Conservation (phyloP, 2,797 vertebrate species). For the Chelon auratus region DNA sequence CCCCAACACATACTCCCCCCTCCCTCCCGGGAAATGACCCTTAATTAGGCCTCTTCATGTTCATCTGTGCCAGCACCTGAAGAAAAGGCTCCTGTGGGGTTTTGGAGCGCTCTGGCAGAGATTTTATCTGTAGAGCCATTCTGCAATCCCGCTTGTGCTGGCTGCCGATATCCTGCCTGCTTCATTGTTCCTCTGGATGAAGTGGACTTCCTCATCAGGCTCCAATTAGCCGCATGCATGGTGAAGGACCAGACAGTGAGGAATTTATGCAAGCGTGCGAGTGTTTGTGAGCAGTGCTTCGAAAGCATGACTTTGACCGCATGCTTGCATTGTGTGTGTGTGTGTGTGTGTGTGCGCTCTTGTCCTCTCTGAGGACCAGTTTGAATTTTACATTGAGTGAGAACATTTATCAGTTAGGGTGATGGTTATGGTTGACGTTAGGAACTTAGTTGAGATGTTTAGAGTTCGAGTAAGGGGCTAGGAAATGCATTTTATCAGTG, state of each 20-base stretch:
- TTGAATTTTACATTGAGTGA: too few relatives aligned
- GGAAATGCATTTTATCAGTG: too few relatives aligned
- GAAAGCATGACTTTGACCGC: too few relatives aligned
- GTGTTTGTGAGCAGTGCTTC: not conserved
- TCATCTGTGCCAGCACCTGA: conserved; percentile 63
- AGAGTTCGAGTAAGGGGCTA: too few relatives aligned
- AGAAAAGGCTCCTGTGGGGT: conserved; percentile 61
- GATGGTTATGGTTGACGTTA: too few relatives aligned
- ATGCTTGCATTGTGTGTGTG: not conserved
- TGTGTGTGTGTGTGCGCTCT: not conserved
- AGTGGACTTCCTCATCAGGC: conserved; percentile 61
- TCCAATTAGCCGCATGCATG: conserved; percentile 59
- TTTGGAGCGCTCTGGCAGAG: conserved; percentile 43
- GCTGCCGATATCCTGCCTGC: conserved; percentile 49
- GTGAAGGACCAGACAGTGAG: conserved; percentile 34
- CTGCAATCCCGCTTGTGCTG: conserved; percentile 55
- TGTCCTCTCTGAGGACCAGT: too few relatives aligned
- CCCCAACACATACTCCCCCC: too few relatives aligned
- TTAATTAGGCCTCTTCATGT: conserved; percentile 70
- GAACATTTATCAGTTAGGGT: too few relatives aligned
- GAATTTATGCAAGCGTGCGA: not conserved
- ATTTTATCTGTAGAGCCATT: conserved; percentile 60
- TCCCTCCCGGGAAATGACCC: conserved; percentile 56
- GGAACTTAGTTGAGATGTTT: too few relatives aligned
- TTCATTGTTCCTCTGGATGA: conserved; percentile 54